Evolutionary conservation across 2,888 invertebrate species (phyloP), one percentile per base, ranked within the genome.

Genomic region (Venustoraphidia nigricollis): DNA sequence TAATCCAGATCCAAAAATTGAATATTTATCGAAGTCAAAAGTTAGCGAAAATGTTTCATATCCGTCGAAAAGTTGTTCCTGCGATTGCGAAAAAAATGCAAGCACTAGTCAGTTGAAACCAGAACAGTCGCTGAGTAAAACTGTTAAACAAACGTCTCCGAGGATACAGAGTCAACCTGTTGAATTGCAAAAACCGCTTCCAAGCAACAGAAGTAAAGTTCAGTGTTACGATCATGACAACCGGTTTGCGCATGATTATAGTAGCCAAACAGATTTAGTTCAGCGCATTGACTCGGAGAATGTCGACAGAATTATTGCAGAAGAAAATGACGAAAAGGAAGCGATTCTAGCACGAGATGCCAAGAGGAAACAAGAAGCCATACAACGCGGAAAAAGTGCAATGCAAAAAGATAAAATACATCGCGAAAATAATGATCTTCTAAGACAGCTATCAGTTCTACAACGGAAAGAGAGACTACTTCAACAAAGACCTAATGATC

Each of bases 141-240:
- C 3, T 27, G 27, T 27, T 27, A 27, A 27, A 27, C 27, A 27
- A 27, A 6, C 27, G 27, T 27, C 27, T 27, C 27, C 27, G 6
- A 27, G 27, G 3, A 27, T 27, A 27, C 27, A 27, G 27, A 27
- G 27, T 27, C 27, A 27, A 27, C 27, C 17, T 17, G 17, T 17
- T 17, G 17, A 17, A 17, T 17, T 17, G 4, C 2, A 17, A 17
- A 17, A 17, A 17, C 17, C 27, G 6, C 3, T 27, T 27, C 27
- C 27, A 27, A 27, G 27, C 27, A 6, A 27, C 27, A 27, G 27
- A 27, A 49, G 47, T 40, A 60, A 54, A 58, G 70, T 71, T 2
- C 64, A 67, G 51, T 69, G 66, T 54, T 73, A 69, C 52, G 72
- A 74, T 57, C 69, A 71, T 52, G 60, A 63, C 34, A 72, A 70